Conservation (phyloP, 2,888 invertebrate species). For the Ophion slaviceki region DNA sequence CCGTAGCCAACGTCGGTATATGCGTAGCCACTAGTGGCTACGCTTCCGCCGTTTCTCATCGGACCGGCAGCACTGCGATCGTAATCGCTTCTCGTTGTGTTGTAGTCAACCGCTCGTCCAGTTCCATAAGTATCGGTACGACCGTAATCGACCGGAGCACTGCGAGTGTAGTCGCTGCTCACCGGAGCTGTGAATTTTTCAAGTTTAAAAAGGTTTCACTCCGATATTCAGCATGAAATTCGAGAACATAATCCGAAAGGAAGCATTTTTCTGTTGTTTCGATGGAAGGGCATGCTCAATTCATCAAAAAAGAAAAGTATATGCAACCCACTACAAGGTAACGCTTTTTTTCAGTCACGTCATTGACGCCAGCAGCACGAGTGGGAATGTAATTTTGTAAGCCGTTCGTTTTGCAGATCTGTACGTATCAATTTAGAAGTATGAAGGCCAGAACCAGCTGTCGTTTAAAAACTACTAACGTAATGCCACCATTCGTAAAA, state of each 20-base stretch:
- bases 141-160: constrained; percentile 81
- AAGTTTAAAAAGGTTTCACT: not conserved
- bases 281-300: not conserved
- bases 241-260: not conserved
- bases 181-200: constrained; percentile 64
- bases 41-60: constrained; percentile 81
- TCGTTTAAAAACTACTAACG: too few species aligned
- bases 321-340: too few species aligned
- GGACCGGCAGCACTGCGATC: constrained; percentile 81
- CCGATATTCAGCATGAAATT: not conserved
- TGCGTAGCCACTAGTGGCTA: constrained; percentile 78
- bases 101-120: constrained; percentile 80
- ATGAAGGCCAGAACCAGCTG: too few species aligned
- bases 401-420: too few species aligned
- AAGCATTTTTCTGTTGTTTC: not conserved
- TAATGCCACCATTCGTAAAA: too few species aligned
- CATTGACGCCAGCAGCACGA: too few species aligned
- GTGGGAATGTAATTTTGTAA: too few species aligned
- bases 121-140: constrained; percentile 81
- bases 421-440: too few species aligned
- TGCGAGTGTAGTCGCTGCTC: constrained; percentile 80
- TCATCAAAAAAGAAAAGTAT: too few species aligned
- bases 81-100: constrained; percentile 80
- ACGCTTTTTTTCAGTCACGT: too few species aligned
- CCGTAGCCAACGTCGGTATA: constrained; percentile 81